Evolutionary conservation across 2,113 vertebrate species (phyloP).

Genomic region (Ascaphus truei): DNA sequence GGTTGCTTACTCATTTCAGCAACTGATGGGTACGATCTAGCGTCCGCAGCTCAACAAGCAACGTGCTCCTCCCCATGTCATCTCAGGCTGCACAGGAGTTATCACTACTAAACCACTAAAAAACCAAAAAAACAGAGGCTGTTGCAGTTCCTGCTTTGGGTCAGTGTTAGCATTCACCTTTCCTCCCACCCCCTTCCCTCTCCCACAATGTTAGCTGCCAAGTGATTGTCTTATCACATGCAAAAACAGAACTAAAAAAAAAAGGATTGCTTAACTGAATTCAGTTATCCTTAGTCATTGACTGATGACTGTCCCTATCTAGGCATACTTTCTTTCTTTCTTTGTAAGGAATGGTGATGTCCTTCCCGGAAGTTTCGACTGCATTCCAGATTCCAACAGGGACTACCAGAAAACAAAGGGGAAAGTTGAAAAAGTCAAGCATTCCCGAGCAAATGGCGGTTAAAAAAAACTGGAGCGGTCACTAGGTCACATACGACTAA

Average conservation of each 20-base stretch:
- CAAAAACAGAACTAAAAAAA: constrained; percentile 48
- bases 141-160: constrained; percentile 53
- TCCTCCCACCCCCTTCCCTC: constrained; percentile 49
- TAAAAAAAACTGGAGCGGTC: constrained; percentile 50
- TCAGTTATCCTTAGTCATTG: constrained; percentile 51
- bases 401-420: constrained; percentile 56
- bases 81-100: constrained; percentile 51
- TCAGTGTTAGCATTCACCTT: constrained; percentile 55
- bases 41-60: constrained; percentile 47
- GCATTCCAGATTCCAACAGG: constrained; percentile 75
- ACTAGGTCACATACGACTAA: constrained; percentile 54
- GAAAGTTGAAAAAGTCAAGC: constrained; percentile 63
- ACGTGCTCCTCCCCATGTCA: constrained; percentile 64
- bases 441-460: constrained; percentile 57
- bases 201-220: constrained; percentile 44
- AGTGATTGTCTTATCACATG: constrained; percentile 42
- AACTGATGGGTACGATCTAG: neutral
- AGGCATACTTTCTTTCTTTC: constrained; percentile 45
- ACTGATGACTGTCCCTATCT: constrained; percentile 49
- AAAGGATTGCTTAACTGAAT: constrained; percentile 46
- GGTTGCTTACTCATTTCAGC: neutral
- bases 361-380: constrained; percentile 71
- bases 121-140: constrained; percentile 63
- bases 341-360: constrained; percentile 54
- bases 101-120: constrained; percentile 57